Base-by-base conservation (phyloP, 2,797 vertebrate genomes). In the Darevskia mixta region DNA sequence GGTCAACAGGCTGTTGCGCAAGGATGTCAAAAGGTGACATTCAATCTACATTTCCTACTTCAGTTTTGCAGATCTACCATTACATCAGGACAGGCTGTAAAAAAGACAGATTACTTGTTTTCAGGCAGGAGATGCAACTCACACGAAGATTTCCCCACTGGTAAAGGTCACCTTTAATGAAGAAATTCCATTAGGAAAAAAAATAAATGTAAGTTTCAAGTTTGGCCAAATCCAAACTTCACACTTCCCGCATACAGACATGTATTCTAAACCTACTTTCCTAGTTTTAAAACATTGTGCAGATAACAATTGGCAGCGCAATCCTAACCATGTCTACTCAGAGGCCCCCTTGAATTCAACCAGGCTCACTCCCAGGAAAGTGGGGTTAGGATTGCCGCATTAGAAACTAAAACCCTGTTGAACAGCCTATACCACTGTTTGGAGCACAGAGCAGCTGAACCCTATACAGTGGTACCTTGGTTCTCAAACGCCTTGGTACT, bases 121-220 rank as follows among this genome's bases (percentile, higher is more conserved):
- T 88, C 35, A 13, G 76, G 38, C 35, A 88, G 7, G 10, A 84
- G 66, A 79, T 72, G 35, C 66, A 88, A 61, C 49, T 78, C 66
- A 72, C 66, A 84, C 29, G 32, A 61, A 72, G 49, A 61, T 43
- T 79, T 72, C 8, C 15, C 81, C 29, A 61, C 18, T 72, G 49
- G 32, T 87, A 88, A 84, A 84, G 87, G 87, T 83, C 66, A 88
- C 27, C 41, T 72, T 79, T 88, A 84, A 84, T 84, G 87, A 84
- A 79, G 87, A 79, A 88, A 88, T 79, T 72, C 75, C 49, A 45
- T 84, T 72, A 64, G 66, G 72, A 88, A 77, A 83, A 84, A 88
- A 77, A 83, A 79, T 18, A 35, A 5, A 41, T 41, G 11, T 71
- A 72, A 27, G 45, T n/a, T 88, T 79, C 13, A 71, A 38, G 20